Evolutionary conservation across 2,113 vertebrate species (phyloP), one percentile per base, ranked within the genome.

Genomic region (Chrysochloris asiatica): DNA sequence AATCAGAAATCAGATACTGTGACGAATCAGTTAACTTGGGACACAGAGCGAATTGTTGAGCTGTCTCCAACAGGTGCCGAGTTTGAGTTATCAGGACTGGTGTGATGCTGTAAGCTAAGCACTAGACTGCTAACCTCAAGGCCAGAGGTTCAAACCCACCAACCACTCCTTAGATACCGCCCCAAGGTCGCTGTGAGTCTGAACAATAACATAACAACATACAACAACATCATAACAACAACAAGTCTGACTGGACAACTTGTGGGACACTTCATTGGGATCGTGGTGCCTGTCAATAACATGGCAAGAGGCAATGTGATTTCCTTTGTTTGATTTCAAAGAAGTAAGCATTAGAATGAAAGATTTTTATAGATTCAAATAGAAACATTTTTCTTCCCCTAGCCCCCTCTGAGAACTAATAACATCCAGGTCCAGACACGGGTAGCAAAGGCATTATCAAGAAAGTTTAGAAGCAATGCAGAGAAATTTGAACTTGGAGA

Each of bases 311-410:
- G 30, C 17, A 12, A 48, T 6, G 26, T 22, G 8, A 1, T 75
- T 54, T 38, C 28, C 71, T 56, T 84, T 75, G 19, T 52, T 89
- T 82, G 45, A 54, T 30, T n/a, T 59, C 33, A 54, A 43, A 87
- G 8, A 90, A 76, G 87, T 61, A 33, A 71, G 80, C 81, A 73
- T 54, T 41, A 36, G 43, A 69, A 61, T 43, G 86, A 84, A 87
- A 63, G 59, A 13, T 71, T 84, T 54, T 69, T 47, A 30, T 80
- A 54, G 36, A 67, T 54, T 54, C n/a, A 86, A 93, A 84, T 59
- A 7, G 52, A 87, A 11, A 48, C 21, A 5, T 72, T 22, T 45
- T 79, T 41, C 36, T 8, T 13, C 19, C 38, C 71, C 38, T 72
- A 26, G n/a, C n/a, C n/a, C n/a, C n/a, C n/a, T n/a, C n/a, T n/a